Conservation (phyloP, 2,113 vertebrate species). For the Triplophysa siluroides region DNA sequence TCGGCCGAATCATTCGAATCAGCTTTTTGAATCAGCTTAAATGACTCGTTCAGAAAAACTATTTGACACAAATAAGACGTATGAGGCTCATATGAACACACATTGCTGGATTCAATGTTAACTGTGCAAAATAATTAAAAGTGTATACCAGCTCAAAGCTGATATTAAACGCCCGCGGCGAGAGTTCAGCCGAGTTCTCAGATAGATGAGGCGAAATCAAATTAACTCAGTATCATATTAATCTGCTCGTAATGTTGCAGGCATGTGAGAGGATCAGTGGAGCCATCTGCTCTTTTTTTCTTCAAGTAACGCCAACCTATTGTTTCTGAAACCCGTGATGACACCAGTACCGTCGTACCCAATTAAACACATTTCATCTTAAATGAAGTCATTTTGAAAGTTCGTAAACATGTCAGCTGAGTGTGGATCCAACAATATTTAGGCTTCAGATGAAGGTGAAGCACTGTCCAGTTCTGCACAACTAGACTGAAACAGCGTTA, state of each 20-base stretch:
- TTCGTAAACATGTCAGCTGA: not conserved
- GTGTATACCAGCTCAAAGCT: not conserved
- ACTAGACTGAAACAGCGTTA: not conserved
- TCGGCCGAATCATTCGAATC: too few relatives aligned
- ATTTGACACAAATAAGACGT: too few relatives aligned
- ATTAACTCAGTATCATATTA: conserved; percentile 27
- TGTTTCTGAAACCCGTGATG: not conserved
- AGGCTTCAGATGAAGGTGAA: not conserved
- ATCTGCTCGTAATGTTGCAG: conserved; percentile 24
- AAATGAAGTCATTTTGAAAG: not conserved
- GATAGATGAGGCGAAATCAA: conserved; percentile 39
- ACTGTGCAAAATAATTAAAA: too few relatives aligned
- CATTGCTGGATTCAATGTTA: too few relatives aligned
- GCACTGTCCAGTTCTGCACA: not conserved
- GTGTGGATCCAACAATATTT: not conserved
- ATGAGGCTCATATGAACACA: too few relatives aligned
- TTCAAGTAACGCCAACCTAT: conserved; percentile 8
- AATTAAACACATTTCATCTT: not conserved
- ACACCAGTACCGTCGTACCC: not conserved
- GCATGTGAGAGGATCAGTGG: conserved; percentile 34
- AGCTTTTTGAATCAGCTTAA: too few relatives aligned
- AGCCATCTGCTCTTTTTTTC: conserved; percentile 24
- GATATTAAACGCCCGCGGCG: not conserved
- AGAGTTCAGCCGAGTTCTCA: conserved; percentile 27
- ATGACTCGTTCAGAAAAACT: too few relatives aligned